Evolutionary conservation across 2,888 invertebrate genomes (phyloP).

Genomic region (Lagria hirta): DNA sequence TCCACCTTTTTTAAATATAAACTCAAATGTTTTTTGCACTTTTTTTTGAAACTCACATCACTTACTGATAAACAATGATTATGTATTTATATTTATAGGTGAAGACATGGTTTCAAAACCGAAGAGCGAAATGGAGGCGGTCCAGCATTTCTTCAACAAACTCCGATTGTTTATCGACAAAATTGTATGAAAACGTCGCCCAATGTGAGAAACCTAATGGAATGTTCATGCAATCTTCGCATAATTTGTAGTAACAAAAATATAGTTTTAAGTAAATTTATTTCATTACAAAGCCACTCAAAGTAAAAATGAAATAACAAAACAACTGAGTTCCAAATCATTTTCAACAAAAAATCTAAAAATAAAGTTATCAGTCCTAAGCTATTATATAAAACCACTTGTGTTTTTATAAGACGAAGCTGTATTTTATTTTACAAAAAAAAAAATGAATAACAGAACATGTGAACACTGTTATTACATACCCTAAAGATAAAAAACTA

Average conservation of each 20-base stretch:
- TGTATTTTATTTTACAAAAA: conserved; percentile 22
- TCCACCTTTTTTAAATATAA: too few species aligned
- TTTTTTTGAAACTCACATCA: too few species aligned
- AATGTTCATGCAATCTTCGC: conserved; percentile 4
- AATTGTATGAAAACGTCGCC: conserved; percentile 5
- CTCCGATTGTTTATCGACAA: conserved; percentile 6
- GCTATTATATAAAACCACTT: conserved; percentile 18
- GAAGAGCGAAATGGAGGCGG: conserved; percentile 77
- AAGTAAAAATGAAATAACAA: background rate
- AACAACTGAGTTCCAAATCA: conserved; percentile 11
- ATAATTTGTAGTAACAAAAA: conserved; percentile 5
- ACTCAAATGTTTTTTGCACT: too few species aligned
- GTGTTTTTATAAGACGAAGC: conserved; percentile 8
- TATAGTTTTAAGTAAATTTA: conserved; percentile 4
- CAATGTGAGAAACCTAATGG: conserved; percentile 1
- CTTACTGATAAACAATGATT: too few species aligned
- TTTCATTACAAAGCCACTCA: conserved; percentile 1
- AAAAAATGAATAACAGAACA: conserved; percentile 10
- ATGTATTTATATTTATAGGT: conserved; percentile 57
- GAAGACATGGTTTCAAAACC: conserved; percentile 81
- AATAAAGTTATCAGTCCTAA: conserved; percentile 14
- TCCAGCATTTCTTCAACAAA: conserved; percentile 21
- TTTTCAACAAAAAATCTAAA: background rate
- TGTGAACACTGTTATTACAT: conserved; percentile 24
- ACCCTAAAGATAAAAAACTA: conserved; percentile 30